Conservation (phyloP, 1,140 invertebrate genomes). For the Drosophila kikkawai region DNA sequence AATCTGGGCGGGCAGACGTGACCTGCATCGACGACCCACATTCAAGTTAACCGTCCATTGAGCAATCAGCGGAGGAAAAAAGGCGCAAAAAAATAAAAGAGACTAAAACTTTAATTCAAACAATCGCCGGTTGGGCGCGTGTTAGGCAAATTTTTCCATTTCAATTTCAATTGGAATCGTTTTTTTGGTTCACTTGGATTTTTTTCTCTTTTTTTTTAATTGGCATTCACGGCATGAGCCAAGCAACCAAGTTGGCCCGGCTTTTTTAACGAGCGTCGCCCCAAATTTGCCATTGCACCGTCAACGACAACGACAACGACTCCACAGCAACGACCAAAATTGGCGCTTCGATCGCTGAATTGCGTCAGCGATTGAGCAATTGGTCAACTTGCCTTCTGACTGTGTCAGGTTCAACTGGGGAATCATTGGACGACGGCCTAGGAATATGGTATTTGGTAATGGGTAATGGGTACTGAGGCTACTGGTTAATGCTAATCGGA, state of each 20-base stretch:
- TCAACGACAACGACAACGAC: neutral
- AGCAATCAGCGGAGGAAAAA: constrained; percentile 48
- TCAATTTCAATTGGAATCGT: constrained; percentile 48
- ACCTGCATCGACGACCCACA: constrained; percentile 76
- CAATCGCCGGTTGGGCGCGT: constrained; percentile 61
- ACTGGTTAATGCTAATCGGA: constrained; percentile 38
- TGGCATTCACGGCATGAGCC: constrained; percentile 61
- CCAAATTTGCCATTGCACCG: constrained; percentile 72
- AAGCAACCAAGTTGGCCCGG: constrained; percentile 52
- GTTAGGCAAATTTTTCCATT: constrained; percentile 65
- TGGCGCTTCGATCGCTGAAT: constrained; percentile 54
- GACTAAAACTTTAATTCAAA: constrained; percentile 56
- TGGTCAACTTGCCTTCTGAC: constrained; percentile 69
- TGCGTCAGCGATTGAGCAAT: constrained; percentile 73
- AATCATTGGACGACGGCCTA: constrained; percentile 18
- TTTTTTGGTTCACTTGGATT: constrained; percentile 21
- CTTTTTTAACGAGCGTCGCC: constrained; percentile 63
- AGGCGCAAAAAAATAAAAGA: constrained; percentile 9
- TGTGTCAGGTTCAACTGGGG: constrained; percentile 75
- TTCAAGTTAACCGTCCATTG: constrained; percentile 56
- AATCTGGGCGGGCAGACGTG: constrained; percentile 55
- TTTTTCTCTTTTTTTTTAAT: constrained; percentile 55
- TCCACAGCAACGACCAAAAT: constrained; percentile 56
- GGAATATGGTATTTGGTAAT: constrained; percentile 24
- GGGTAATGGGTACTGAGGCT: neutral